Base-by-base conservation (phyloP, 2,113 vertebrate species). In the Corythoichthys intestinalis region DNA sequence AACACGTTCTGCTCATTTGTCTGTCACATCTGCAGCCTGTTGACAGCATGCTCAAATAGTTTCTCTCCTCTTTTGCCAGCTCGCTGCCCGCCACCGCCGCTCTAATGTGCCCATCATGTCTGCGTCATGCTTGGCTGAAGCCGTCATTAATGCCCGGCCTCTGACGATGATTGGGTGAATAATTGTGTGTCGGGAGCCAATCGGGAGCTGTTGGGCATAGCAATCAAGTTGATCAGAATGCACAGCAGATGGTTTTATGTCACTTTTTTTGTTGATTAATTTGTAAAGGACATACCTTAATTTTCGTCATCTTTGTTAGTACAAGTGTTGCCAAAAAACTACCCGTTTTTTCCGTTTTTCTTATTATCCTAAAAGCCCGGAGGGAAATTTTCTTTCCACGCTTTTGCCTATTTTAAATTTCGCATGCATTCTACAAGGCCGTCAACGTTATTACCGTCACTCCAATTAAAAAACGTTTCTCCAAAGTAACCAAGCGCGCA, bases 101-200 rank as follows among this genome's bases (percentile, higher is more conserved):
- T 74, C 73, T 87, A 85, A 85, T 87, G 82, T 34, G 65, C 75
- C 78, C 83, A 83, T 86, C 85, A 81, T 90, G 87, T 90, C 79
- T 68, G 71, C 83, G 83, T 83, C 86, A 89, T 76, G 86, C 71
- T 62, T 72, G 82, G 86, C 78, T 84, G 86, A 70, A 86, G 75
- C 69, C 60, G 59, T 87, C 76, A 85, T 86, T 89, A 82, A 84
- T 74, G 47, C 66, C 73, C 34, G 3, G 65, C 75, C 56, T 38
- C n/a, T 28, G 34, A 82, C 73, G 71, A 80, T 41, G 82, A 87
- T 75, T 74, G 83, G 73, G 65, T 64, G 80, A 85, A 86, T 86
- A 75, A 89, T 88, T 82, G 79, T 78, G 83, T 69, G 70, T 68
- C 66, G 74, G 79, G 67, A 47, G 74, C 67, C 68, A 68, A 73